Evolutionary conservation across 2,797 vertebrate genomes (phyloP).

Genomic region (Centropyge bicolor): DNA sequence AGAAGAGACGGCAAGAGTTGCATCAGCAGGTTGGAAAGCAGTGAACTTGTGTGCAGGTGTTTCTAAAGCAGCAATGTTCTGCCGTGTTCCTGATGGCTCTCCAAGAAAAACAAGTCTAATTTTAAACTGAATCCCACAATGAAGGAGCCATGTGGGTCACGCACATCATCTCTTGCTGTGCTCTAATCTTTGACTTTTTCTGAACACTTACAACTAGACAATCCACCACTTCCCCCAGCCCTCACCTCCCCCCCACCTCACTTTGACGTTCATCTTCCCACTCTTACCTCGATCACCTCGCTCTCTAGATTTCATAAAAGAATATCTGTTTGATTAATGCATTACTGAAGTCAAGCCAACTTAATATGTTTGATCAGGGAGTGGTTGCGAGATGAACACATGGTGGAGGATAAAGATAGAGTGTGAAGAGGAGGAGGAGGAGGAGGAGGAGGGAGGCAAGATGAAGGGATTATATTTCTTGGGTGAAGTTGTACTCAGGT

Average conservation of each 20-base stretch:
- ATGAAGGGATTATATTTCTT: slow-evolving; percentile 69
- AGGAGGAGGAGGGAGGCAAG: slow-evolving; percentile 36
- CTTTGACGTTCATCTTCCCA: not conserved
- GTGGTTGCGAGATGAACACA: slow-evolving; percentile 52
- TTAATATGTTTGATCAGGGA: slow-evolving; percentile 59
- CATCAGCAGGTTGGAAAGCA: slow-evolving; percentile 31
- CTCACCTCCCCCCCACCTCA: not conserved
- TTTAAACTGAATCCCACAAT: slow-evolving; percentile 36
- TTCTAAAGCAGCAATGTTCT: slow-evolving; percentile 33
- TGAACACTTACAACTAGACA: slow-evolving; percentile 21
- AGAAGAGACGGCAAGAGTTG: slow-evolving; percentile 19
- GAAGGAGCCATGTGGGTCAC: slow-evolving; percentile 26
- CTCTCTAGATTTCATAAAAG: slow-evolving; percentile 21
- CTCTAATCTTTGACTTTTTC: slow-evolving; percentile 40
- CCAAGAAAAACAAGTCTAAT: slow-evolving; percentile 43
- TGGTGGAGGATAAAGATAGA: slow-evolving; percentile 58
- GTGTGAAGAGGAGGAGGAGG: slow-evolving; percentile 29
- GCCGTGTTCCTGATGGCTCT: slow-evolving; percentile 43
- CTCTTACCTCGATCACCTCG: slow-evolving; percentile 25
- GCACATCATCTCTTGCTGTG: slow-evolving; percentile 26
- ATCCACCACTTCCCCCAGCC: slow-evolving; percentile 12
- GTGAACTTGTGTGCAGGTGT: slow-evolving; percentile 28
- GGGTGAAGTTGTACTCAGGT: slow-evolving; percentile 56
- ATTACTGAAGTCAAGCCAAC: slow-evolving; percentile 51
- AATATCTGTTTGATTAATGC: slow-evolving; percentile 59